These are phyloP conservation scores for Atherix ibis DNA, from an alignment of 2,888 invertebrate species.

Conservation along the genomic window DNA sequence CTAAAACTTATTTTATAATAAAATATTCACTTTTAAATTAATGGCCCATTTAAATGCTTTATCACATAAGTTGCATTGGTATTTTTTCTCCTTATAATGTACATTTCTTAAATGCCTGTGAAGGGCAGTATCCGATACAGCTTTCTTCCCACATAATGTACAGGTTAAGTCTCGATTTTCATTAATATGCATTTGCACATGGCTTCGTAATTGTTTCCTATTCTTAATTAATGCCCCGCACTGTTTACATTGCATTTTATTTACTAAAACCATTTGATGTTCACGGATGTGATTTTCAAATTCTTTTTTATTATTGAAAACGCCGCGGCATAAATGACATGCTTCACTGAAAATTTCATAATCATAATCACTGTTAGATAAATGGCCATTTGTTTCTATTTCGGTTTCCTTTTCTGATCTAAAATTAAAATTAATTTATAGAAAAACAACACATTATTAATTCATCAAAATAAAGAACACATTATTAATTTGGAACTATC, in stretches of 20 bases:
- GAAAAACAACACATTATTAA: too few relatives aligned
- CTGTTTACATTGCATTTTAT: constrained; percentile 8
- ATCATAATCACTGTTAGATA: too few relatives aligned
- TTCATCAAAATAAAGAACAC: too few relatives aligned
- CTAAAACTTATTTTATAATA: not conserved
- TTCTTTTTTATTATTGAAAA: constrained; percentile 6
- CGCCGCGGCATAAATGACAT: constrained; percentile 5
- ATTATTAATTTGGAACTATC: too few relatives aligned
- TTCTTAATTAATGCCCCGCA: constrained; percentile 7
- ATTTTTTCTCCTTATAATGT: constrained; percentile 10
- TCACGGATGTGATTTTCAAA: constrained; percentile 5
- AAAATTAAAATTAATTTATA: too few relatives aligned
- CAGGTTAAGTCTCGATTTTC: constrained; percentile 7
- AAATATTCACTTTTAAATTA: constrained; percentile 8
- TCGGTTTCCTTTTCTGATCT: too few relatives aligned
- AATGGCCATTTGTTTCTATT: too few relatives aligned
- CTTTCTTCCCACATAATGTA: constrained; percentile 9
- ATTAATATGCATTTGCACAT: constrained; percentile 6
- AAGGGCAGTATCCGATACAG: constrained; percentile 7
- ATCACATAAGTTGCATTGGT: constrained; percentile 9
- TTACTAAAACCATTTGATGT: constrained; percentile 5
- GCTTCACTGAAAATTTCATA: too few relatives aligned
- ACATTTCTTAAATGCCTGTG: constrained; percentile 9
- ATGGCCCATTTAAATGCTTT: constrained; percentile 10
- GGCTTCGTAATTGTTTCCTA: constrained; percentile 5